Evolutionary conservation across 2,113 vertebrate species (phyloP).

Genomic region (Arothron firmamentum): DNA sequence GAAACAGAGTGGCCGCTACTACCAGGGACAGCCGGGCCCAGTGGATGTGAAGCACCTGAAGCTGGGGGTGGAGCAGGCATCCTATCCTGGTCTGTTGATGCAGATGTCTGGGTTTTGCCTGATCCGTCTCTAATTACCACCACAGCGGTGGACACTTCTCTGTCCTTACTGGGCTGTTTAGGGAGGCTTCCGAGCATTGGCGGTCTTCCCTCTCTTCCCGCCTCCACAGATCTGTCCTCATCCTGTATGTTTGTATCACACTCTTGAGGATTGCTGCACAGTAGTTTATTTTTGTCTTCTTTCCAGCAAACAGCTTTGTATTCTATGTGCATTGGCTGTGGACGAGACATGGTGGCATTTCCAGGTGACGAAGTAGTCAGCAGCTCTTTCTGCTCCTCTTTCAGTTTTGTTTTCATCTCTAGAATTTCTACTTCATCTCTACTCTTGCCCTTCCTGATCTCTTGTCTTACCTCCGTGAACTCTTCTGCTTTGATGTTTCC

Average conservation of each 20-base stretch:
- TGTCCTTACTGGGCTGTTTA: constrained; percentile 69
- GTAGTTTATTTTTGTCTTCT: constrained; percentile 59
- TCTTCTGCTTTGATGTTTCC: neutral
- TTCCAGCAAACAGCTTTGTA: constrained; percentile 76
- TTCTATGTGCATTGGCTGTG: constrained; percentile 74
- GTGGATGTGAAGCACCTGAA: constrained; percentile 40
- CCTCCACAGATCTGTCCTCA: constrained; percentile 17
- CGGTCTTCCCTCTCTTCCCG: constrained; percentile 40
- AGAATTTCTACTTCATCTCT: constrained; percentile 5
- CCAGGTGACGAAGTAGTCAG: constrained; percentile 26
- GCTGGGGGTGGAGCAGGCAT: constrained; percentile 7
- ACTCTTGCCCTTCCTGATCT: constrained; percentile 11
- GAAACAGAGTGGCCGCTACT: constrained; percentile 72
- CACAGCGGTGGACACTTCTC: constrained; percentile 72
- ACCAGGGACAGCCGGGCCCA: constrained; percentile 10
- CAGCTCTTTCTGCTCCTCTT: constrained; percentile 34
- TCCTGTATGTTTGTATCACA: constrained; percentile 21
- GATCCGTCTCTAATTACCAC: constrained; percentile 67
- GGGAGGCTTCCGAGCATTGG: constrained; percentile 58
- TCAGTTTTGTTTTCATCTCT: constrained; percentile 14
- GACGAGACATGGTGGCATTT: constrained; percentile 28
- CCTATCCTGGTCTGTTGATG: constrained; percentile 39
- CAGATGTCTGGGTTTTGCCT: constrained; percentile 39
- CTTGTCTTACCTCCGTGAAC: constrained; percentile 9
- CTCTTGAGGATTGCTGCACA: constrained; percentile 10